A percentile compares a stretch with the other conserved stretches of the same genome.
Conservation (phyloP, 2,113 vertebrate genomes). For the Anolis carolinensis region DNA sequence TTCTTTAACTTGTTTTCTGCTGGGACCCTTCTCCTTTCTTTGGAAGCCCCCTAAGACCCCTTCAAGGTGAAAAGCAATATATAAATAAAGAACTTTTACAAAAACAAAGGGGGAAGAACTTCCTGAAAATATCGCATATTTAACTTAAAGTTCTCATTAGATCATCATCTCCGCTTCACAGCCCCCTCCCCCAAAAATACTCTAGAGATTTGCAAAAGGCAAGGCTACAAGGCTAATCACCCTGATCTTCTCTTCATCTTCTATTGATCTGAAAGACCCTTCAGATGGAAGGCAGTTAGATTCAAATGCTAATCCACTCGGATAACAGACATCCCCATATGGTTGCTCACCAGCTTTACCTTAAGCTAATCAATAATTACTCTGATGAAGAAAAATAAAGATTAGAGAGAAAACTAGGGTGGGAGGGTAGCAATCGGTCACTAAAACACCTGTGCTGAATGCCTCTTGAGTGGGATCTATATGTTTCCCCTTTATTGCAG, state of each 20-base stretch:
- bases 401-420: neutral
- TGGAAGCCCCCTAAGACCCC: no score
- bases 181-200: neutral
- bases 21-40: neutral
- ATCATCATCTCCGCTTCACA: neutral
- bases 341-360: constrained; percentile 65
- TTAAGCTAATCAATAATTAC: constrained; percentile 79
- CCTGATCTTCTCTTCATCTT: constrained; percentile 60
- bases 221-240: constrained; percentile 61
- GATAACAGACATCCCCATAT: constrained; percentile 74
- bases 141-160: constrained; percentile 23
- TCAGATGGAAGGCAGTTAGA: constrained; percentile 59
- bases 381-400: constrained; percentile 62
- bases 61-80: no score
- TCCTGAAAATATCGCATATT: neutral
- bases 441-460: constrained; percentile 12
- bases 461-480: neutral
- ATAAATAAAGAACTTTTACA: neutral
- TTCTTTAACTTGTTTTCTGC: neutral
- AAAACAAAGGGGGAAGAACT: neutral
- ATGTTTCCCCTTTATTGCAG: neutral
- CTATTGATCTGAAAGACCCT: constrained; percentile 66
- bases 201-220: constrained; percentile 26
- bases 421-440: constrained; percentile 31
- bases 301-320: constrained; percentile 70